These are phyloP conservation scores for Actinostola sp. DNA, from an alignment of 92 coral and sea anemone species.

Conservation along the genomic window DNA sequence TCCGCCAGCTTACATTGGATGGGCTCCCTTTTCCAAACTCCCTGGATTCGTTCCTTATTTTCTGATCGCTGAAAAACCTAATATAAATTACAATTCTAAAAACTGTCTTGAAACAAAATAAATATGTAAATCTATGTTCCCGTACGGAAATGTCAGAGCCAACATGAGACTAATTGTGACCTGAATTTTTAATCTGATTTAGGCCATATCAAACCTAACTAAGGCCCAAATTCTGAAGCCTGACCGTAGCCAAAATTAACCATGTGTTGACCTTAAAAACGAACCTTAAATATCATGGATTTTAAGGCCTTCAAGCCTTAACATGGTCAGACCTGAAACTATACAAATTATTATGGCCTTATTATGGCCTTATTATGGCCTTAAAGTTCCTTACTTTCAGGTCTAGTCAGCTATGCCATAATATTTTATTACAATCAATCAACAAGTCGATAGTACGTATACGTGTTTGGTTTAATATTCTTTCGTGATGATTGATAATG, in stretches of 20 bases:
- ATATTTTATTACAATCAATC: neutral
- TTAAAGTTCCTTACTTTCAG: neutral
- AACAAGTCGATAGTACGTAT: conserved; percentile 1
- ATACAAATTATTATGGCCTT: too few species aligned
- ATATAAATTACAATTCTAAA: too few species aligned
- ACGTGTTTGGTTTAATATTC: neutral
- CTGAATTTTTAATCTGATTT: conserved; percentile 6
- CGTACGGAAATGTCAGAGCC: neutral
- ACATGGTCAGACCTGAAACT: too few species aligned
- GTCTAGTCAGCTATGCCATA: neutral
- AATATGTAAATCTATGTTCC: too few species aligned
- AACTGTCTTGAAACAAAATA: too few species aligned
- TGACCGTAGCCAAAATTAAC: conserved; percentile 4
- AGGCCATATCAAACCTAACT: conserved; percentile 1
- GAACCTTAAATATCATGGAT: conserved; percentile 1
- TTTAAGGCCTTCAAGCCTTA: neutral
- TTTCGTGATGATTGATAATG: neutral
- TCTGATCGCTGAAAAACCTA: too few species aligned
- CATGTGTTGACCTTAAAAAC: conserved; percentile 13
- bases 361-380: neutral
- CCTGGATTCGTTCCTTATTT: too few species aligned
- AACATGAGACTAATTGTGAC: neutral
- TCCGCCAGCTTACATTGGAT: too few species aligned
- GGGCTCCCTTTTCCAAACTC: too few species aligned
- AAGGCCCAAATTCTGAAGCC: neutral